A percentile compares a stretch with the other conserved stretches of the same genome.
Conservation (phyloP, 2,888 invertebrate species). For the Mactromeris polynyma region DNA sequence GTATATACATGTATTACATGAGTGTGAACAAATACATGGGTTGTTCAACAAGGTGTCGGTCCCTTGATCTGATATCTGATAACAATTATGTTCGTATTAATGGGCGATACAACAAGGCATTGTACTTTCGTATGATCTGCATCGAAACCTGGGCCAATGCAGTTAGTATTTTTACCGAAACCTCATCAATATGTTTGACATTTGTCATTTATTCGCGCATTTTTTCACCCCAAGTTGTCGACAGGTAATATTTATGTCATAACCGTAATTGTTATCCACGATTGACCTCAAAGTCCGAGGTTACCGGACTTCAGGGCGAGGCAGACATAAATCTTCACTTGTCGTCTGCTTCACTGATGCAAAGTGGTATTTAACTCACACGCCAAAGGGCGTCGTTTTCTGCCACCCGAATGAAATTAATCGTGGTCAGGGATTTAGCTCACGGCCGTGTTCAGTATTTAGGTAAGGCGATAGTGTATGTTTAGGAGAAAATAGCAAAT, state of each 20-base stretch:
- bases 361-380: background rate
- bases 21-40: background rate
- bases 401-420: conserved; percentile 5
- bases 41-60: background rate
- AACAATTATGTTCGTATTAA: background rate
- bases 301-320: conserved; percentile 24
- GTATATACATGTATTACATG: background rate
- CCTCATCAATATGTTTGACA: conserved; percentile 26
- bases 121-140: background rate
- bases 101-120: background rate
- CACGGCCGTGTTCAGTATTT: background rate
- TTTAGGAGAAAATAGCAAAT: background rate
- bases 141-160: background rate
- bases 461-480: background rate
- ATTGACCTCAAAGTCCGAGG: conserved; percentile 34
- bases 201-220: conserved; percentile 37
- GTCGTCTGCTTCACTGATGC: background rate
- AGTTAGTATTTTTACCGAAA: background rate
- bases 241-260: conserved; percentile 44
- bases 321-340: background rate
- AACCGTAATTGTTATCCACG: conserved; percentile 25
- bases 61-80: background rate
- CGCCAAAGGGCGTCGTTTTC: background rate
- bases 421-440: background rate
- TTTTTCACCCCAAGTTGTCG: conserved; percentile 26